Evolutionary conservation across 2,888 invertebrate species (phyloP).

Genomic region (Synanthedon vespiformis): DNA sequence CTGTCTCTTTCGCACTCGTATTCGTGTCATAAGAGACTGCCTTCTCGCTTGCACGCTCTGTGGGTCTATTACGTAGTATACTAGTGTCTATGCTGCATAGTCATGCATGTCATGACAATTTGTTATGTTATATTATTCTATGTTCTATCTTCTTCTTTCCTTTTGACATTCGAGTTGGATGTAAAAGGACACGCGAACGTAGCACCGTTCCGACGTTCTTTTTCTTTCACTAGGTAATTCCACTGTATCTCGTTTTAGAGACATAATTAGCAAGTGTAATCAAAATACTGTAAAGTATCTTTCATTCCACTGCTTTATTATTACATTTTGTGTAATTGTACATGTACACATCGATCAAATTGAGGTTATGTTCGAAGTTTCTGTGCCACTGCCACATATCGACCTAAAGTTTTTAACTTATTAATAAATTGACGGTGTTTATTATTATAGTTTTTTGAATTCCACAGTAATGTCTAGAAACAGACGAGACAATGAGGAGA

Average conservation of each 20-base stretch:
- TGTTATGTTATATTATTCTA: not conserved
- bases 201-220: conserved; percentile 59
- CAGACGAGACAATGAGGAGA: conserved; percentile 79
- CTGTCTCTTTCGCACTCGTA: too few relatives aligned
- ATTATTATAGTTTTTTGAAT: not conserved
- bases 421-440: not conserved
- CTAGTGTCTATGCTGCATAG: too few relatives aligned
- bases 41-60: too few relatives aligned
- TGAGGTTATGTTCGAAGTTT: conserved; percentile 39
- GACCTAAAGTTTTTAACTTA: conserved; percentile 19
- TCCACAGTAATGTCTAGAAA: conserved; percentile 63
- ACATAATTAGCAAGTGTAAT: too few relatives aligned
- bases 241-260: too few relatives aligned
- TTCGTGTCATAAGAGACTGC: too few relatives aligned
- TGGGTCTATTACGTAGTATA: too few relatives aligned
- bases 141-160: conserved; percentile 14
- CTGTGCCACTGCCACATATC: conserved; percentile 47
- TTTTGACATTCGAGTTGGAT: conserved; percentile 52
- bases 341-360: not conserved
- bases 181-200: conserved; percentile 64
- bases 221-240: conserved; percentile 49
- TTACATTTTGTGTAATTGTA: too few relatives aligned
- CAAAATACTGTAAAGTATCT: too few relatives aligned
- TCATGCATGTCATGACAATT: too few relatives aligned
- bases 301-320: too few relatives aligned